Evolutionary conservation across 1,140 invertebrate genomes (phyloP), one percentile per base, ranked within the genome.

Genomic region (Tribolium madens): DNA sequence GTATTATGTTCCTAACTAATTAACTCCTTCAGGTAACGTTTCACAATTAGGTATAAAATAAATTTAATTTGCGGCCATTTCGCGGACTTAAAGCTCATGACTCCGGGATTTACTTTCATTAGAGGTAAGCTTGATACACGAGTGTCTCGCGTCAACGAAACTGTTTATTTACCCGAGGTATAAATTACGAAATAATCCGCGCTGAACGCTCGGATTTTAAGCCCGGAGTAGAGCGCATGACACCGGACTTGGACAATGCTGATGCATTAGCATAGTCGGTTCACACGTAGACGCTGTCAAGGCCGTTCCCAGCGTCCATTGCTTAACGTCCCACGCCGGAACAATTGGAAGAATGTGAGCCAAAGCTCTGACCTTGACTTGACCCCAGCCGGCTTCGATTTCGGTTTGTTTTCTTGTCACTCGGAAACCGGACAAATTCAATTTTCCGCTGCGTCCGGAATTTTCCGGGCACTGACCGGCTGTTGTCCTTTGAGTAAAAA

Each of bases 221-320:
- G 52, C 10, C 68, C 68, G 26, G 18, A 60, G 53, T 60, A n/a
- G 18, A n/a, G 53, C 50, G 50, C 53, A 60, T 60, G 48, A 47
- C 46, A 76, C 21, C 21, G 68, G 50, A 17, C 36, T 68, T n/a
- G 53, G 73, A 79, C 75, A 79, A 79, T 76, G 70, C 75, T 76
- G 75, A 79, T 36, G 26, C 75, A 80, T 80, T 80, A 80, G 79
- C 79, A 80, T 80, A 80, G 76, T 73, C 14, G 69, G 77, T 80
- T 80, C 79, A 80, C 79, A 80, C 79, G 79, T 80, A 70, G 77
- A 77, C 79, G 76, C 75, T 80, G 79, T 78, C 79, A 80, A 80
- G 79, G 79, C 57, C 79, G 77, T 80, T 80, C 79, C 75, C 79
- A 78, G 71, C 76, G 73, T 80, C 79, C 50, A 76, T 80, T 78